Percentiles rank a stretch among this genome's conserved stretches.
Conservation (phyloP, 2,113 vertebrate genomes). For the Anser cygnoides region DNA sequence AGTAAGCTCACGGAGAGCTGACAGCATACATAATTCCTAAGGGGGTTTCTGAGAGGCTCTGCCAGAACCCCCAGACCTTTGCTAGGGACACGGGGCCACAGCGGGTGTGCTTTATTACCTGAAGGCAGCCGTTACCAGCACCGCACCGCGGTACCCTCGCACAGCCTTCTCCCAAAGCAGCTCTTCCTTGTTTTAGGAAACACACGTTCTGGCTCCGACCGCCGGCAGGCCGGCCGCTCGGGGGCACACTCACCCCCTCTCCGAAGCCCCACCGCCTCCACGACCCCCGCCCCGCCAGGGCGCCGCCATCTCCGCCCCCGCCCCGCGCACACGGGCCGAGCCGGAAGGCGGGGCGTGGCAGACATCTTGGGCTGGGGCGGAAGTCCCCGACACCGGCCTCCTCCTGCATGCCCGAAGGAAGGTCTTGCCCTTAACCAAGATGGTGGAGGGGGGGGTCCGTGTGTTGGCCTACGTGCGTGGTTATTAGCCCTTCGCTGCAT, state of each 20-base stretch:
- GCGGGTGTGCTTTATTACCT: background rate
- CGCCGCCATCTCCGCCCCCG: background rate
- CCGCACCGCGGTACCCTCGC: no score
- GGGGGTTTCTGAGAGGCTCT: background rate
- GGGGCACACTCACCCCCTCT: rapidly evolving
- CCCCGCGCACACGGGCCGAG: rapidly evolving
- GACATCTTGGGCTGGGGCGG: background rate
- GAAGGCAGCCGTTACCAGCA: background rate
- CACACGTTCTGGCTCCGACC: background rate
- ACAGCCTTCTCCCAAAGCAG: background rate
- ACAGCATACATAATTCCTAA: background rate
- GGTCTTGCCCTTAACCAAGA: background rate
- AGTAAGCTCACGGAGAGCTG: background rate
- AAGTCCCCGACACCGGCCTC: rapidly evolving
- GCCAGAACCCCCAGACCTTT: background rate
- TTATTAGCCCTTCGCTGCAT: rapidly evolving
- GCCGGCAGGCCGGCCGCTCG: background rate
- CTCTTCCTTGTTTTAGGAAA: background rate
- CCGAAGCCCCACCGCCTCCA: rapidly evolving
- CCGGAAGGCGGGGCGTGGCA: rapidly evolving
- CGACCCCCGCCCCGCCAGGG: background rate
- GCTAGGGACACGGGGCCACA: background rate
- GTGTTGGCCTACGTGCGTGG: rapidly evolving
- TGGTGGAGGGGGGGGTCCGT: rapidly evolving
- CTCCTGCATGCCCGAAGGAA: rapidly evolving